Evolutionary conservation across 2,113 vertebrate species (phyloP).

Genomic region (Leptobrachium ailaonicum): DNA sequence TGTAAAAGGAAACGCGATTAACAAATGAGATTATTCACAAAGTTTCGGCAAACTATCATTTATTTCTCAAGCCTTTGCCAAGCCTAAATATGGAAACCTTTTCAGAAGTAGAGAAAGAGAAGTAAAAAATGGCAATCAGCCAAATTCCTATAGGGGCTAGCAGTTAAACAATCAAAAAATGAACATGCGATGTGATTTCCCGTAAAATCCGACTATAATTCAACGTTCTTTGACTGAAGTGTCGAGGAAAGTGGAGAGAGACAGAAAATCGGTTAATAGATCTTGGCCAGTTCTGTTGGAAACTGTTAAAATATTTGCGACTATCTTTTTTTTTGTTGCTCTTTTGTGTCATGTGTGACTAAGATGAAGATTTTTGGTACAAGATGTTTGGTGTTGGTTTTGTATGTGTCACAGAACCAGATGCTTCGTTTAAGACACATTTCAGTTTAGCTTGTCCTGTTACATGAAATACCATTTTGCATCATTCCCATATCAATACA

Average conservation of each 20-base stretch:
- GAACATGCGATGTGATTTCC: constrained; percentile 73
- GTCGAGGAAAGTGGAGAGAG: constrained; percentile 70
- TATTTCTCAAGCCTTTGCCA: constrained; percentile 54
- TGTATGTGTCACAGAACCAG: not conserved
- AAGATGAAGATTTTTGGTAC: constrained; percentile 53
- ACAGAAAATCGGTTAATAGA: constrained; percentile 69
- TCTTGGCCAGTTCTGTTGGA: constrained; percentile 67
- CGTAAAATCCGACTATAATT: constrained; percentile 70
- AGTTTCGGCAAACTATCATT: constrained; percentile 62
- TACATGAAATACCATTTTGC: no score
- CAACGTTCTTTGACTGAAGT: constrained; percentile 75
- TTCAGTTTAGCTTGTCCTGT: no score
- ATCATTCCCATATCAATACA: no score
- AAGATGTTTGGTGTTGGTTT: constrained; percentile 49
- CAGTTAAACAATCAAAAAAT: constrained; percentile 70
- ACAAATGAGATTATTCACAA: constrained; percentile 47
- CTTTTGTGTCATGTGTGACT: not conserved
- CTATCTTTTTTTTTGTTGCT: not conserved
- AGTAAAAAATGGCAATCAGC: constrained; percentile 49
- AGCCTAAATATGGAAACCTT: constrained; percentile 58
- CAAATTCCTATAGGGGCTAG: constrained; percentile 67
- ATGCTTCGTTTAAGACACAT: not conserved
- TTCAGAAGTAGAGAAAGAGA: constrained; percentile 47
- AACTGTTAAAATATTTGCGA: constrained; percentile 70
- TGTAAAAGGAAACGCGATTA: constrained; percentile 57